A percentile compares a stretch with the other conserved stretches of the same genome.
Evolutionary conservation across 2,113 vertebrate species (phyloP).

Genomic region (Calonectris borealis): DNA sequence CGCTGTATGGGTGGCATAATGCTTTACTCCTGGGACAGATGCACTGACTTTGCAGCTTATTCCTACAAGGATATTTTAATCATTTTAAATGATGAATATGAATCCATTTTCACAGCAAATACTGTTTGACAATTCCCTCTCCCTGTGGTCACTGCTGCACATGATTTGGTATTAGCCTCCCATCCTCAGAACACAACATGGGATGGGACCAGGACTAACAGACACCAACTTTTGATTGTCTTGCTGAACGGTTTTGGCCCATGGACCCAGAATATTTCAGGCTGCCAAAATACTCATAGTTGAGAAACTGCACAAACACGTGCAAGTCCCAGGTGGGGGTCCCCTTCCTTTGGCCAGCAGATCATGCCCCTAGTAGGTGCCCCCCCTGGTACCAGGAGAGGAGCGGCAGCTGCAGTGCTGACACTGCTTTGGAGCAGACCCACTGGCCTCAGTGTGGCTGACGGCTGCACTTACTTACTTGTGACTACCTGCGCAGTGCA

Average conservation of each 20-base stretch:
- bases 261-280: neutral
- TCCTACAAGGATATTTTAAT: neutral
- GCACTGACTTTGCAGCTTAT: neutral
- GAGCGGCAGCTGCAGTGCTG: neutral
- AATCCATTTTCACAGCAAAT: neutral
- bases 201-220: neutral
- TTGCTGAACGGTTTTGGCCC: neutral
- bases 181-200: neutral
- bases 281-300: neutral
- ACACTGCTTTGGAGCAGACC: neutral
- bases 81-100: neutral
- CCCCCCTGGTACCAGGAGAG: neutral
- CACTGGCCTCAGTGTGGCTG: rapidly evolving
- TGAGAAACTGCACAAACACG: neutral
- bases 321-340: neutral
- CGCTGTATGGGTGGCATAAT: neutral
- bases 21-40: neutral
- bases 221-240: neutral
- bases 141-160: neutral
- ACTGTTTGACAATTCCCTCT: neutral
- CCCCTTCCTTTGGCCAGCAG: neutral
- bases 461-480: neutral
- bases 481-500: neutral
- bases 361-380: neutral
- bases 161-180: neutral